phyloP scores from a whole-genome alignment of 2,797 vertebrate species.

The Melanotaenia boesemani region DNA sequence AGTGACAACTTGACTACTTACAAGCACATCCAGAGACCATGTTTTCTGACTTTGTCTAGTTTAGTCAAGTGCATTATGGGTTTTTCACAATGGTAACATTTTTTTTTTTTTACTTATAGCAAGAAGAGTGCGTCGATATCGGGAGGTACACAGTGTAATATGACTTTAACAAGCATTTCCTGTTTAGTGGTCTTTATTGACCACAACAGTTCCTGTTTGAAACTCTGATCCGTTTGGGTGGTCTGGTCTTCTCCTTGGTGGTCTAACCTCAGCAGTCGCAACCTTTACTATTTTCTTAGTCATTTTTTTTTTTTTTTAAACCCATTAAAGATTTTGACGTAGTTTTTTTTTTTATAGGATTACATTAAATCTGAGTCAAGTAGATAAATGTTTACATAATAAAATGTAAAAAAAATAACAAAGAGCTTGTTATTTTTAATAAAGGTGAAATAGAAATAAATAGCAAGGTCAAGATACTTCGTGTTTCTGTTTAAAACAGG shows the following conservation, averaged over 20 bases:
- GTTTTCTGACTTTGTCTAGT: constrained; percentile 41
- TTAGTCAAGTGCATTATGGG: neutral
- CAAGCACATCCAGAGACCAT: constrained; percentile 34
- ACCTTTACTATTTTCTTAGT: constrained; percentile 34
- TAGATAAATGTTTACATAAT: constrained; percentile 14
- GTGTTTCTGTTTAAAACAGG: constrained; percentile 32
- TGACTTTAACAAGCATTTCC: constrained; percentile 32
- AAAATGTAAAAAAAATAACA: constrained; percentile 15
- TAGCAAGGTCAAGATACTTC: constrained; percentile 20
- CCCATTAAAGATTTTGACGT: constrained; percentile 40
- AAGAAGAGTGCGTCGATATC: constrained; percentile 5
- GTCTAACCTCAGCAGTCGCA: constrained; percentile 46
- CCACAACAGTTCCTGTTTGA: constrained; percentile 34
- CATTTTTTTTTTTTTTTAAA: constrained; percentile 18
- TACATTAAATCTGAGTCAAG: constrained; percentile 14
- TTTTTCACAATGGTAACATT: constrained; percentile 10
- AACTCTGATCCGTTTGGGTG: constrained; percentile 74
- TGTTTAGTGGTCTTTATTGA: constrained; percentile 54
- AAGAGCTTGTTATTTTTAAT: constrained; percentile 15
- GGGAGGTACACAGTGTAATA: neutral
- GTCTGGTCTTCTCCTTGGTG: constrained; percentile 66
- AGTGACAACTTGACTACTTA: neutral
- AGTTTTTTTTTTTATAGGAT: constrained; percentile 22
- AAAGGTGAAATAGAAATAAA: constrained; percentile 8
- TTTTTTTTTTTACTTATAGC: neutral